Conservation (phyloP, 2,113 vertebrate species). For the Oenanthe oenanthe region DNA sequence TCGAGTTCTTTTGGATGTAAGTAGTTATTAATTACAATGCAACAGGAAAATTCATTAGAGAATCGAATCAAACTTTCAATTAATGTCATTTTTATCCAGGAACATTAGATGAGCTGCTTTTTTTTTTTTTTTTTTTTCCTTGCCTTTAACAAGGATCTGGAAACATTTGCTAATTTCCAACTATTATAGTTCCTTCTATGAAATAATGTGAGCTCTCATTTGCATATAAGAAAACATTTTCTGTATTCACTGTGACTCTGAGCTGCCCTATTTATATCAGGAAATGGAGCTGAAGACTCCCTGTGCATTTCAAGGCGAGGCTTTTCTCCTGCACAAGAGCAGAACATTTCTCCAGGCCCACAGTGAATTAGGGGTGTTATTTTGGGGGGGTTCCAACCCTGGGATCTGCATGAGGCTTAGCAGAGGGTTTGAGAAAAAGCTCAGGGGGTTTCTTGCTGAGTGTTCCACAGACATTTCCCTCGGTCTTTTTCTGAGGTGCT, state of each 20-base stretch:
- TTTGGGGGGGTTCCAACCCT: not conserved
- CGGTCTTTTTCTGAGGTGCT: not conserved
- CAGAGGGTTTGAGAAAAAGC: not conserved
- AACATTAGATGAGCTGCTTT: conserved; percentile 2
- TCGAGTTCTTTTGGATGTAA: conserved; percentile 1
- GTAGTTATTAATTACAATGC: conserved; percentile 60
- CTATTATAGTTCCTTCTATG: conserved; percentile 14
- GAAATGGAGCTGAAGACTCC: conserved; percentile 26
- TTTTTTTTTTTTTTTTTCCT: not conserved
- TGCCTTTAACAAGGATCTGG: conserved; percentile 20
- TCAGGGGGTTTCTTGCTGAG: not conserved
- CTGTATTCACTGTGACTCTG: conserved; percentile 34
- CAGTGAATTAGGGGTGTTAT: not conserved
- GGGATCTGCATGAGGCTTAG: not conserved
- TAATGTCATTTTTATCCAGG: conserved; percentile 36
- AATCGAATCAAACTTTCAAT: conserved; percentile 59
- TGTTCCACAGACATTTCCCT: not conserved
- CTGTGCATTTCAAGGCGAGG: not conserved
- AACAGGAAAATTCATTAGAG: conserved; percentile 54
- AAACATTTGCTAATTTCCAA: conserved; percentile 51
- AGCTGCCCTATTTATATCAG: conserved; percentile 46
- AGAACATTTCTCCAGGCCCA: not conserved
- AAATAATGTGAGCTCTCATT: conserved; percentile 34
- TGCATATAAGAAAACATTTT: conserved; percentile 52
- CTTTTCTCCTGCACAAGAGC: conserved; percentile 21